Evolutionary conservation across 2,888 invertebrate genomes (phyloP).

Genomic region (Rotaria macrura): DNA sequence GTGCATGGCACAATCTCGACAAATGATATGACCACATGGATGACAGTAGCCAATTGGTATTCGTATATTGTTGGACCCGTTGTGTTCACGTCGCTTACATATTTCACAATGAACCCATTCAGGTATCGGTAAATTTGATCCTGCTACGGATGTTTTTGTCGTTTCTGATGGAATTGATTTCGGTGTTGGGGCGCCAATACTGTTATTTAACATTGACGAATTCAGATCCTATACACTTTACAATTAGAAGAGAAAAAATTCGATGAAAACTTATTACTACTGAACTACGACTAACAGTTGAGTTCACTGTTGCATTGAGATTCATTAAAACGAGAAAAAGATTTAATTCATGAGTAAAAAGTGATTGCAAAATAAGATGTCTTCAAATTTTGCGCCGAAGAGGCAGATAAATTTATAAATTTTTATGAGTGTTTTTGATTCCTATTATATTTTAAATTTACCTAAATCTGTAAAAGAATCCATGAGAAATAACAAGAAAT

Average conservation of each 20-base stretch:
- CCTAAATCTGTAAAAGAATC: not conserved
- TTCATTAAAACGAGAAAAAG: not conserved
- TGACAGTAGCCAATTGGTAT: not conserved
- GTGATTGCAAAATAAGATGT: no score
- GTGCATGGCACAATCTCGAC: not conserved
- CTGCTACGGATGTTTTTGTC: not conserved
- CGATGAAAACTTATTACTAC: not conserved
- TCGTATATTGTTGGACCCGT: not conserved
- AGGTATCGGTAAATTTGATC: not conserved
- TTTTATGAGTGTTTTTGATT: not conserved
- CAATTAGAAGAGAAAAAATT: no score
- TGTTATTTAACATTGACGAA: not conserved
- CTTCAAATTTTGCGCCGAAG: not conserved
- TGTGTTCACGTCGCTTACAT: not conserved
- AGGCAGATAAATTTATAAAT: not conserved
- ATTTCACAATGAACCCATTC: not conserved
- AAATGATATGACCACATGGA: not conserved
- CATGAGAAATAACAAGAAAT: not conserved
- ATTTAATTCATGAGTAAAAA: no score
- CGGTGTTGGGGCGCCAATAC: not conserved
- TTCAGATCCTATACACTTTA: not conserved
- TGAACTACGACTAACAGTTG: not conserved
- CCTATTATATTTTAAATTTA: not conserved
- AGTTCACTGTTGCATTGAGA: not conserved
- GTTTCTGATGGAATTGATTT: not conserved